These are phyloP conservation scores for Cepaea nemoralis DNA, from an alignment of 1,140 invertebrate genomes.

Conservation along the genomic window DNA sequence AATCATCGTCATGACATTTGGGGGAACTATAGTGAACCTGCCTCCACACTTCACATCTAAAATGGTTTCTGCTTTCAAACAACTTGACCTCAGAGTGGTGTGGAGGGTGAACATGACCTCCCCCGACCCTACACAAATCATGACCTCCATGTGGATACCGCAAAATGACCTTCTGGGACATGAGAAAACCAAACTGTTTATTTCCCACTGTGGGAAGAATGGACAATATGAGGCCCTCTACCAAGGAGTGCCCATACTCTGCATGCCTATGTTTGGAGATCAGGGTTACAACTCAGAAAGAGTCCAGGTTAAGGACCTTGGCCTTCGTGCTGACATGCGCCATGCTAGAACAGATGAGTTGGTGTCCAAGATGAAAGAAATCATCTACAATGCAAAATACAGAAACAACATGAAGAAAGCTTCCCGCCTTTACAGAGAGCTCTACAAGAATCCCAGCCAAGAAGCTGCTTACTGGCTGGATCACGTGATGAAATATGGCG, in stretches of 20 bases:
- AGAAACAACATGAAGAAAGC: conserved; percentile 18
- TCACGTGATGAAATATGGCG: conserved; percentile 60
- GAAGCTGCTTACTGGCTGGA: conserved; percentile 14
- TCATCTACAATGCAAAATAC: conserved; percentile 30
- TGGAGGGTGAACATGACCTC: conserved; percentile 36
- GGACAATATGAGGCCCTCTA: conserved; percentile 55
- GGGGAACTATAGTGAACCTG: conserved; percentile 34
- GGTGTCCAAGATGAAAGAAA: conserved; percentile 26
- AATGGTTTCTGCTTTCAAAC: conserved; percentile 38
- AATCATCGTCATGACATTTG: conserved; percentile 49
- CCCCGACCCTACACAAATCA: conserved; percentile 6
- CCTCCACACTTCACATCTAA: conserved; percentile 35
- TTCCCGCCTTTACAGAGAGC: neutral
- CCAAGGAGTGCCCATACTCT: conserved; percentile 71
- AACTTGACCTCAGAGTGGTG: conserved; percentile 31
- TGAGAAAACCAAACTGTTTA: conserved; percentile 47
- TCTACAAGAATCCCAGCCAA: conserved; percentile 13
- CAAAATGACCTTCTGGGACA: conserved; percentile 46
- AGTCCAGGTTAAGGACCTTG: conserved; percentile 40
- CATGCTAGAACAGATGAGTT: conserved; percentile 29
- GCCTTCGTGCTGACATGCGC: conserved; percentile 32
- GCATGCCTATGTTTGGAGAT: conserved; percentile 76
- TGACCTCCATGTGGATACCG: conserved; percentile 42
- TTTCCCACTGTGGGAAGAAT: conserved; percentile 61
- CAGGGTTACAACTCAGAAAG: conserved; percentile 46